Conservation (phyloP, 2,888 invertebrate species). For the Synergus japonicus region DNA sequence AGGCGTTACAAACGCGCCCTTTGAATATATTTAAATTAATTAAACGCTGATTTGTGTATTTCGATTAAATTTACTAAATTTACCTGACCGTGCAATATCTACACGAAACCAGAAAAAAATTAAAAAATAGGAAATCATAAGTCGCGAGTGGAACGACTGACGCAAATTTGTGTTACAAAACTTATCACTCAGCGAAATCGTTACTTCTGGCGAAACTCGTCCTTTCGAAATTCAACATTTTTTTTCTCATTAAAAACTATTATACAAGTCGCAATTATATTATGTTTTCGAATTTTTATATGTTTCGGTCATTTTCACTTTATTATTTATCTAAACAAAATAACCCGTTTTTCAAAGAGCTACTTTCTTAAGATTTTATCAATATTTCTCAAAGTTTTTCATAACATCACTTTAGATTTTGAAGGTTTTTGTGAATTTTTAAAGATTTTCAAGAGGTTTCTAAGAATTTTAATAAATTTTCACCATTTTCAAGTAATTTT, state of each 20-base stretch:
- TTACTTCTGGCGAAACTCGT: background rate
- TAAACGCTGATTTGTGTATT: conserved; percentile 57
- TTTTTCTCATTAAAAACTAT: background rate
- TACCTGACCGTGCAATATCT: conserved; percentile 5
- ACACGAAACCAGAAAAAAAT: background rate
- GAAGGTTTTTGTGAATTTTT: no score
- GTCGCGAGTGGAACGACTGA: conserved; percentile 49
- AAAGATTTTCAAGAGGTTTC: no score
- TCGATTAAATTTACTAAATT: background rate
- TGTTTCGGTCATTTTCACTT: background rate
- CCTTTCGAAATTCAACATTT: conserved; percentile 1
- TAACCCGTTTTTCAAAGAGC: no score
- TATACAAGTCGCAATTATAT: background rate
- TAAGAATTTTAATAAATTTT: no score
- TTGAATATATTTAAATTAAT: conserved; percentile 77
- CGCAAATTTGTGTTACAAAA: background rate
- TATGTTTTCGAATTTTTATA: conserved; percentile 11
- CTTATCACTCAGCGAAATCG: background rate
- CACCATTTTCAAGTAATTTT: no score
- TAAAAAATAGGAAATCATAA: background rate
- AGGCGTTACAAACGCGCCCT: conserved; percentile 73
- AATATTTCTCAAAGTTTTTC: no score
- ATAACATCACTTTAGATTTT: no score
- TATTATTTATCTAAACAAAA: no score
- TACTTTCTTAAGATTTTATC: no score